Conservation (phyloP, 2,113 vertebrate species). For the Prochilodus magdalenae region DNA sequence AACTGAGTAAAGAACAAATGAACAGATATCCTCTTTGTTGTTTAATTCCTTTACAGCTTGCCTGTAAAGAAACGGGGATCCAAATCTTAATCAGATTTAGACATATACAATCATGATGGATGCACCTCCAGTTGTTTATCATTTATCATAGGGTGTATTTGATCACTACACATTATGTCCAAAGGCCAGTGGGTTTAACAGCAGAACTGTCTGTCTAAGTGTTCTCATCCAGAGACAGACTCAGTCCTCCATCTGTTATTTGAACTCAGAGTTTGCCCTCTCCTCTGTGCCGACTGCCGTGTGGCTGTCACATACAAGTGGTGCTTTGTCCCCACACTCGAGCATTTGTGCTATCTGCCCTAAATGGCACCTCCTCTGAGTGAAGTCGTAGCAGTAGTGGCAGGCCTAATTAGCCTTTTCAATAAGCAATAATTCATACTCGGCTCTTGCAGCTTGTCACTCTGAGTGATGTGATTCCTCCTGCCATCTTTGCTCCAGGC, state of each 20-base stretch:
- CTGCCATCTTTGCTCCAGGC: slow-evolving; percentile 65
- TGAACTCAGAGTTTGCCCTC: not conserved
- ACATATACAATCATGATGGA: no score
- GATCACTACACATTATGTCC: not conserved
- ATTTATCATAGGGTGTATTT: not conserved
- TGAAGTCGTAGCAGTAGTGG: slow-evolving; percentile 62
- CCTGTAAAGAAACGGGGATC: no score
- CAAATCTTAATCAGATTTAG: no score
- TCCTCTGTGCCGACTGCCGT: not conserved
- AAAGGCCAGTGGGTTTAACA: not conserved
- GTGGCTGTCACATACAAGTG: slow-evolving; percentile 11
- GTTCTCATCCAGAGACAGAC: not conserved
- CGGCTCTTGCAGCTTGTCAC: slow-evolving; percentile 39
- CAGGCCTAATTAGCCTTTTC: slow-evolving; percentile 73
- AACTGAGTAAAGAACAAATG: no score
- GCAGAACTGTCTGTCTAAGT: not conserved
- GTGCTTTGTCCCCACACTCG: slow-evolving; percentile 11
- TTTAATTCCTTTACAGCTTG: no score
- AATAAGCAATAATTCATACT: slow-evolving; percentile 73
- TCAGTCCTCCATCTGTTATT: not conserved
- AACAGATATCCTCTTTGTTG: no score
- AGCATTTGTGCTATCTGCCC: slow-evolving; percentile 49
- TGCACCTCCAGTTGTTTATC: not conserved
- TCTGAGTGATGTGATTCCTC: slow-evolving; percentile 66
- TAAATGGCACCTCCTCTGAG: slow-evolving; percentile 57